phyloP scores from a whole-genome alignment of 2,888 invertebrate species.

The Napeogenes sylphis region DNA sequence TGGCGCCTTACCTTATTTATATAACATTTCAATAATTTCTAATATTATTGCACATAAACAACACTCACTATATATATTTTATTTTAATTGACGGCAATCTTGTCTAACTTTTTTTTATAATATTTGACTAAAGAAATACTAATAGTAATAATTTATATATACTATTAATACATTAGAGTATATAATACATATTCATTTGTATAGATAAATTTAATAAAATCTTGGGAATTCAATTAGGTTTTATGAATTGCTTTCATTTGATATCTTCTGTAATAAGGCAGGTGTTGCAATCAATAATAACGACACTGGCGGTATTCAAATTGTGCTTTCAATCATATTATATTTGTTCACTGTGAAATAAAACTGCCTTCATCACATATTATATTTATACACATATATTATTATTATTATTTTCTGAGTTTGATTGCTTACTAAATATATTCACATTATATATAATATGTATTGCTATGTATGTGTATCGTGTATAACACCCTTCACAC shows the following conservation, averaged over 20 bases:
- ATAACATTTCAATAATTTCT: conserved; percentile 14
- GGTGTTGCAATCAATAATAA: conserved; percentile 20
- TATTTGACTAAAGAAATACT: no score
- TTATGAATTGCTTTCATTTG: conserved; percentile 19
- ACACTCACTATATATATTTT: not conserved
- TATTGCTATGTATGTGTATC: no score
- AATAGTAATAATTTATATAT: no score
- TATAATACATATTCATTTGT: not conserved
- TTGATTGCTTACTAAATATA: no score
- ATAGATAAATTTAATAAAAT: not conserved
- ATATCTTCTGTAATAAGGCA: conserved; percentile 19
- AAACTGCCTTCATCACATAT: no score
- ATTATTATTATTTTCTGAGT: no score
- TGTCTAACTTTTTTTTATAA: no score
- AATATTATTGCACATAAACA: conserved; percentile 3
- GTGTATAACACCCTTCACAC: no score
- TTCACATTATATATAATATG: no score
- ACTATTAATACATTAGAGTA: not conserved
- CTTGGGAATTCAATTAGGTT: conserved; percentile 23
- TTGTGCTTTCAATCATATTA: not conserved
- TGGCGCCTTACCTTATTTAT: conserved; percentile 12
- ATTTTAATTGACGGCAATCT: no score
- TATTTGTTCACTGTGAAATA: no score
- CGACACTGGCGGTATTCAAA: conserved; percentile 4
- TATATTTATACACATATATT: no score